Base-by-base conservation (phyloP, 2,797 vertebrate species). In the Enteromius viviparus region DNA sequence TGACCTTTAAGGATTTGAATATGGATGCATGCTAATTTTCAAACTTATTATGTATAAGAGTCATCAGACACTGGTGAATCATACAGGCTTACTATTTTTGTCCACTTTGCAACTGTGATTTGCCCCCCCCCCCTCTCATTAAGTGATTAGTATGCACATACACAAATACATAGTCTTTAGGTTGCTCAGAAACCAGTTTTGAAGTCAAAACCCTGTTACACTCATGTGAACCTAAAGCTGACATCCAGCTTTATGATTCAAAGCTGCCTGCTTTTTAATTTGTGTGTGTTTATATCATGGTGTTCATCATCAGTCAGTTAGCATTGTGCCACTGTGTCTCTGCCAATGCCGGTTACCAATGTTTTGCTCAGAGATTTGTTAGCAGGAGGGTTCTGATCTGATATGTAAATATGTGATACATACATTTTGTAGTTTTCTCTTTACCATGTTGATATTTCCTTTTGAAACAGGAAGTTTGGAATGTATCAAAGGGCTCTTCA, bases 1-100 rank as follows among this genome's bases (percentile, higher is more conserved):
- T 77, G 74, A 77, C 81, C 74, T 78, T 77, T 70, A 49, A 71
- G 40, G 65, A 70, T 83, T 64, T 78, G 75, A 70, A 78, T 83
- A 83, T 83, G 65, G 65, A 83, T 83, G 19, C 75, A 83, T 78
- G 82, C 82, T 83, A 69, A 76, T 76, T 77, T 62, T 77, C 32
- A 21, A 12, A 70, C 53, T 26, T 70, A 32, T 76, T 82, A 77
- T 83, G 64, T 60, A 40, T 37, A 69, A 60, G 74, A 69, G 81
- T 40, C 37, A 77, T 77, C 81, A 83, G 49, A 68, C 49, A 68
- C 17, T 69, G 72, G 74, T 83, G 81, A 77, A 83, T 83, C 64
- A 60, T 23, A 49, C 71, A 69, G 74, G 81, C 51, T 68, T 83
- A 47, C 74, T 77, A 77, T 83, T 83, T 83, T 37, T 77, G 81